Conservation (phyloP, 2,888 invertebrate species). For the Drepana falcataria region DNA sequence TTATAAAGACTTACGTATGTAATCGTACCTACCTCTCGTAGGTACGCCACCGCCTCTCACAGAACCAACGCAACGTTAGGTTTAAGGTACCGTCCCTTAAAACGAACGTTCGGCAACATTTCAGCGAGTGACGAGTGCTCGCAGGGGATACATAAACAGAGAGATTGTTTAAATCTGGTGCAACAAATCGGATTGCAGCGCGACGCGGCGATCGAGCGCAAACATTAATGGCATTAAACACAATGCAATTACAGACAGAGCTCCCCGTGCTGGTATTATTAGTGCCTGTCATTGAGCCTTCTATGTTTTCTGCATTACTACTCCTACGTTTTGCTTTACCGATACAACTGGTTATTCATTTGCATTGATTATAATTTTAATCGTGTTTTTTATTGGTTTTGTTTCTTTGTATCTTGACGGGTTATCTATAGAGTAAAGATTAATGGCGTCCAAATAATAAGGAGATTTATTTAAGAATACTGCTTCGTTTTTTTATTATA, state of each 20-base stretch:
- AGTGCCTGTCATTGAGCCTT: constrained; percentile 13
- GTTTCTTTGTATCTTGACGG: constrained; percentile 11
- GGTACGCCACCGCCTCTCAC: too few relatives aligned
- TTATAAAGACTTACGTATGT: too few relatives aligned
- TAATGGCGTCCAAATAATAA: too few relatives aligned
- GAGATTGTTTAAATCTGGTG: constrained; percentile 20
- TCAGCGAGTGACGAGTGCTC: neutral
- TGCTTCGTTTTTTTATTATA: too few relatives aligned
- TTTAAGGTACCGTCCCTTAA: too few relatives aligned
- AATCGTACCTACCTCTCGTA: too few relatives aligned
- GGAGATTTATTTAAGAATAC: too few relatives aligned
- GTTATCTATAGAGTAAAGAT: too few relatives aligned
- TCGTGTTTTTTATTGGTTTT: constrained; percentile 12
- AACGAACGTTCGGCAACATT: neutral
- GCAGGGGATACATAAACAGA: neutral
- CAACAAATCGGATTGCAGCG: constrained; percentile 54
- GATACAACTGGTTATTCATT: neutral
- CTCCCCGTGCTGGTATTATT: constrained; percentile 32
- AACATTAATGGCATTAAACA: constrained; percentile 57
- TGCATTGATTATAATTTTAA: neutral
- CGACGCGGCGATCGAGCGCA: constrained; percentile 33
- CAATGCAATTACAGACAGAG: constrained; percentile 58
- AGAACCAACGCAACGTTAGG: too few relatives aligned
- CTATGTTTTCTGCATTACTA: neutral
- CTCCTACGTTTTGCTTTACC: neutral